A percentile compares a stretch with the other conserved stretches of the same genome.
These are phyloP conservation scores for Eptesicus fuscus DNA, from an alignment of 2,113 vertebrate genomes.

Conservation along the genomic window DNA sequence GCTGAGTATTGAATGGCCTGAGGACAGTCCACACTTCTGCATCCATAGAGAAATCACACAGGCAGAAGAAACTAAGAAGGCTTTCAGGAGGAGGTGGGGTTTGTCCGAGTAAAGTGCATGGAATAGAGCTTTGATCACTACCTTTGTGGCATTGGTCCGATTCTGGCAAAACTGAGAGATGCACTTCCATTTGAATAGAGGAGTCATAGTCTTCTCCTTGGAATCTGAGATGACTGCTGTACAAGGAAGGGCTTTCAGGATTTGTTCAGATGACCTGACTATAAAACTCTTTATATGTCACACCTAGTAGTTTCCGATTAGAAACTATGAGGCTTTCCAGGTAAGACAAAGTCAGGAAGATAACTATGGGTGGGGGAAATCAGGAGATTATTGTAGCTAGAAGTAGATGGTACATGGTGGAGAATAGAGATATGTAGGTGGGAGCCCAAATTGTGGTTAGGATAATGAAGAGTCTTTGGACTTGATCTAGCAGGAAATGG, in stretches of 20 bases:
- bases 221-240: background rate
- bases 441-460: background rate
- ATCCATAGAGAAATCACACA: background rate
- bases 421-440: background rate
- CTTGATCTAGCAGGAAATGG: background rate
- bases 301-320: background rate
- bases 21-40: background rate
- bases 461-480: background rate
- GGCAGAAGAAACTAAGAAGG: background rate
- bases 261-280: conserved; percentile 1
- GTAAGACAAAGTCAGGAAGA: conserved; percentile 7
- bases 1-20: background rate
- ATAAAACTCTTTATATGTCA: background rate
- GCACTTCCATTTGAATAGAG: background rate
- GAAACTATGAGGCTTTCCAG: background rate
- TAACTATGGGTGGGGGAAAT: background rate
- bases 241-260: background rate
- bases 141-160: background rate
- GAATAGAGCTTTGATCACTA: background rate
- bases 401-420: background rate
- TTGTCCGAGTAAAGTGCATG: background rate
- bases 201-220: background rate
- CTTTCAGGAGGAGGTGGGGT: background rate
- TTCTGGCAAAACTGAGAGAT: background rate
- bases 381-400: background rate